Evolutionary conservation across 2,888 invertebrate genomes (phyloP).

Genomic region (Morpho achilles): DNA sequence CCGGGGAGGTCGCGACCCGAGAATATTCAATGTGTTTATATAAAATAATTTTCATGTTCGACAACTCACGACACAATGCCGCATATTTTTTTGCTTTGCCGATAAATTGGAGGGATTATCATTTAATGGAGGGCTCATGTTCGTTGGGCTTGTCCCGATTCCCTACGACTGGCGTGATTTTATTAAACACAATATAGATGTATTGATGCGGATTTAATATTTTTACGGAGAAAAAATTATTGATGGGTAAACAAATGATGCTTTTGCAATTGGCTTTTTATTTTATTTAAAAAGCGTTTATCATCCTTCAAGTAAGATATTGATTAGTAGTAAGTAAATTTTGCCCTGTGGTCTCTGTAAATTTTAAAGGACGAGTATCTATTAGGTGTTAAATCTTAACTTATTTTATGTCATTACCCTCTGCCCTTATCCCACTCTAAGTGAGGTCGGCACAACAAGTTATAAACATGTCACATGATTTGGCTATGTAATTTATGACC

Average conservation of each 20-base stretch:
- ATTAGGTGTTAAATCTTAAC: too few species aligned
- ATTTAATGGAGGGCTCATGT: constrained; percentile 79
- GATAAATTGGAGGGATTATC: constrained; percentile 78
- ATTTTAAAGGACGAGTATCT: too few species aligned
- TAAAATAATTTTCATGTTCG: constrained; percentile 79
- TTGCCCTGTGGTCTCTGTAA: too few species aligned
- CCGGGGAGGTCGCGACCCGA: constrained; percentile 57
- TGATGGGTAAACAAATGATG: too few species aligned
- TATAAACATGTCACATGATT: too few species aligned
- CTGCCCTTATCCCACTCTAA: too few species aligned
- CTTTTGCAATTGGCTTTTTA: not conserved
- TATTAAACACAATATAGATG: constrained; percentile 70
- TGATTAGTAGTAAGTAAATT: too few species aligned
- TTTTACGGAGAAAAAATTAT: not conserved
- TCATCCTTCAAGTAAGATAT: too few species aligned
- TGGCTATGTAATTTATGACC: too few species aligned
- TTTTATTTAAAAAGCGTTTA: too few species aligned
- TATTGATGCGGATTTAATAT: constrained; percentile 32
- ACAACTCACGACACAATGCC: constrained; percentile 74
- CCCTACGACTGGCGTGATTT: constrained; percentile 75
- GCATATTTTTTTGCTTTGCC: constrained; percentile 70
- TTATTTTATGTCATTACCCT: too few species aligned
- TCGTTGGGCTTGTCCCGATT: constrained; percentile 70
- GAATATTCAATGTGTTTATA: constrained; percentile 78
- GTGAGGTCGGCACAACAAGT: too few species aligned